A percentile compares a stretch with the other conserved stretches of the same genome.
These are phyloP conservation scores for Chloroceryle aenea DNA, from an alignment of 2,113 vertebrate genomes.

Conservation along the genomic window DNA sequence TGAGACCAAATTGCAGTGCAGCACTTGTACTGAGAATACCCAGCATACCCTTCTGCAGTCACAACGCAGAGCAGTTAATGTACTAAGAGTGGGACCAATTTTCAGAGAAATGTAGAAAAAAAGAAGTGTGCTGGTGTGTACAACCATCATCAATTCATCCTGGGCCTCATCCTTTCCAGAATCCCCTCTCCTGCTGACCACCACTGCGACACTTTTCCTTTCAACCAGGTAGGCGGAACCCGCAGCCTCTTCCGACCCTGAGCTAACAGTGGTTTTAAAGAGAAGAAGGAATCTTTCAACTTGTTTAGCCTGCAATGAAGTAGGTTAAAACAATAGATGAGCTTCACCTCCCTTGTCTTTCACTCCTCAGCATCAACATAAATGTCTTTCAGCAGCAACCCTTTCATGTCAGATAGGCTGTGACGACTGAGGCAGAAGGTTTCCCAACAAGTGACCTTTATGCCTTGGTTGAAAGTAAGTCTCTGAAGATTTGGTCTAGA, in stretches of 20 bases:
- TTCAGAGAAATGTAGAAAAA: rapidly evolving
- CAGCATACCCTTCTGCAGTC: neutral
- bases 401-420: conserved; percentile 67
- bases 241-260: conserved; percentile 34
- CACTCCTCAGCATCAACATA: conserved; percentile 65
- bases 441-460: conserved; percentile 66
- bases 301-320: conserved; percentile 69
- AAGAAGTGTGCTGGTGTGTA: neutral
- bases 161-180: neutral
- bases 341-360: conserved; percentile 70
- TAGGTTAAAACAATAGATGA: conserved; percentile 74
- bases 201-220: conserved; percentile 22
- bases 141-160: neutral
- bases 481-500: conserved; percentile 44
- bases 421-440: conserved; percentile 36
- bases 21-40: neutral
- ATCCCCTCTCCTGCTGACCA: conserved; percentile 33
- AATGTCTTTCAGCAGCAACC: conserved; percentile 53
- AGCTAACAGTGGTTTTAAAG: conserved; percentile 31
- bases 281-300: conserved; percentile 63
- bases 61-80: rapidly evolving
- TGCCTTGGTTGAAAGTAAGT: conserved; percentile 44
- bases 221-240: conserved; percentile 54
- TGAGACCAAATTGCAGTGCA: neutral
- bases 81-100: neutral